Evolutionary conservation across 2,797 vertebrate species (phyloP), one percentile per base, ranked within the genome.

Genomic region (Myotis pilosus): DNA sequence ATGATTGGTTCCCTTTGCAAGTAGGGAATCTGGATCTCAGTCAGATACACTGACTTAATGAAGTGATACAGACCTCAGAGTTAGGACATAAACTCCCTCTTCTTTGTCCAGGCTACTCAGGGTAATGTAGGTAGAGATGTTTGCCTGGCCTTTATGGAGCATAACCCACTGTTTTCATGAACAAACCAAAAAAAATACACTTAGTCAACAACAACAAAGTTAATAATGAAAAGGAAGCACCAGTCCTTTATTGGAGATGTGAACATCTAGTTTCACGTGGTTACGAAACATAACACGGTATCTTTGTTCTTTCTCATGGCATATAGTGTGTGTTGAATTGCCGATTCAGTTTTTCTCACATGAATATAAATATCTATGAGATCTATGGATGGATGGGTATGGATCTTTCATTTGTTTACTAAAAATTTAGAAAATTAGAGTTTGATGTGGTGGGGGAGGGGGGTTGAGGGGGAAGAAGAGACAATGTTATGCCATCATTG

Each of bases 351-450:
- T 74, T 89, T 89, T 85, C 36, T 85, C 49, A 81, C 19, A 30
- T 64, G 25, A 90, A 51, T 55, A 85, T 41, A 78, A 36, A 33
- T 69, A n/a, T 38, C 8, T 11, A 17, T 49, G 25, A 85, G 60
- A 76, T 57, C 13, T 60, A 17, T 5, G 81, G 41, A 72, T 81
- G 33, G 62, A 55, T 72, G n/a, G 11, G 23, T 15, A 60, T 3
- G 55, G 55, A 78, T 60, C 5, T 79, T 92, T 93, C 7, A 68
- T 69, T 78, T 49, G 5, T 75, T 85, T 94, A 76, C 33, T 12
- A 89, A 33, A n/a, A 90, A 80, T 81, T 93, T 69, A 81, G 64
- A 85, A 87, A 76, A 80, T 72, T 71, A 33, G 22, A 76, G 16
- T 80, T 90, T 88, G 51, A 84, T 38, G 62, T 16, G 30, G 30